These are phyloP conservation scores for Hydroisotoma schaefferi DNA, from an alignment of 2,888 invertebrate genomes.

Conservation along the genomic window DNA sequence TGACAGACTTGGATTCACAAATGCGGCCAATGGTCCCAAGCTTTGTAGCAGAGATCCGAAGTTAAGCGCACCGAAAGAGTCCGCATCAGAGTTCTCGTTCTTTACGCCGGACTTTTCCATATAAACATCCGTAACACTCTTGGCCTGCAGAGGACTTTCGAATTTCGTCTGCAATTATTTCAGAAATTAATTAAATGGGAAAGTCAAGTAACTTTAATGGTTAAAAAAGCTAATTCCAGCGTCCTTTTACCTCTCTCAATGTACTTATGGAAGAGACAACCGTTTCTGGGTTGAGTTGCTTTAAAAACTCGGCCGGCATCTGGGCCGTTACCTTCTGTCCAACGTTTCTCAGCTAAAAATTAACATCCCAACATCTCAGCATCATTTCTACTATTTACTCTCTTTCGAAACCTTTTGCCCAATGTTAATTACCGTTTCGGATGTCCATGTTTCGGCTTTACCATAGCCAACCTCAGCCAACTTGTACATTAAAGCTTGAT, in stretches of 20 bases:
- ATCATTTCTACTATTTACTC: no score
- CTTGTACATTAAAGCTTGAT: slow-evolving; percentile 42
- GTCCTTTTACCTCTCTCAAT: slow-evolving; percentile 14
- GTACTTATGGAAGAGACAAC: slow-evolving; percentile 24
- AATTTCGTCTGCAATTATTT: slow-evolving; percentile 37
- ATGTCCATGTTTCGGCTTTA: slow-evolving; percentile 31
- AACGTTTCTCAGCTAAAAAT: no score
- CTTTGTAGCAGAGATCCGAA: slow-evolving; percentile 7
- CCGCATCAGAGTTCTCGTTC: slow-evolving; percentile 21
- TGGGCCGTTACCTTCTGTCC: slow-evolving; percentile 19
- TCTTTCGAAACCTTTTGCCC: no score
- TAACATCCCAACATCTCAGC: no score
- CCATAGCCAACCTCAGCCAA: slow-evolving; percentile 40
- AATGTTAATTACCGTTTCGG: slow-evolving; percentile 19
- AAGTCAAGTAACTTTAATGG: no score
- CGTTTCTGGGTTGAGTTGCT: slow-evolving; percentile 28
- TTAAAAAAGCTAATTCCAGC: no score
- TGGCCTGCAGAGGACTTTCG: slow-evolving; percentile 43
- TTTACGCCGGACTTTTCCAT: slow-evolving; percentile 28
- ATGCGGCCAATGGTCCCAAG: slow-evolving; percentile 41
- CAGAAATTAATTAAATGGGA: no score
- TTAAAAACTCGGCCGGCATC: slow-evolving; percentile 36
- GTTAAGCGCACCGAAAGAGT: slow-evolving; percentile 5
- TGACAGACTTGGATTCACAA: slow-evolving; percentile 33
- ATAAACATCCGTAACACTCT: slow-evolving; percentile 36